phyloP scores from a whole-genome alignment of 2,888 invertebrate species.

The Athalia circularis region DNA sequence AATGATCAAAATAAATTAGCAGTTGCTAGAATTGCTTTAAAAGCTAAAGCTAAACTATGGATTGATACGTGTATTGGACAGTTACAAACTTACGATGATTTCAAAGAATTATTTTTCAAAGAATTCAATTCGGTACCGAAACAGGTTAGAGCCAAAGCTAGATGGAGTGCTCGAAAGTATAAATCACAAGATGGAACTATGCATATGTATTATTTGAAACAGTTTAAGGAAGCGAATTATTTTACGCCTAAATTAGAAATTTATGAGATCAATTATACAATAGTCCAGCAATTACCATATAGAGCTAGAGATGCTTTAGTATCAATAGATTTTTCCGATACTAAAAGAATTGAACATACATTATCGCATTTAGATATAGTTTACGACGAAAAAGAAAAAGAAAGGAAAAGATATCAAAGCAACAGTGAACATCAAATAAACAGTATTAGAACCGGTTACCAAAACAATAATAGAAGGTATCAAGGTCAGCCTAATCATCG shows the following conservation, averaged over 20 bases:
- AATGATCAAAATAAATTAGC: neutral
- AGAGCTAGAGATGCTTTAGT: slow-evolving; percentile 19
- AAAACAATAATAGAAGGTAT: neutral
- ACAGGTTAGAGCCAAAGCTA: neutral
- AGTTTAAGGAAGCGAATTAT: slow-evolving; percentile 15
- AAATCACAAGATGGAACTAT: slow-evolving; percentile 9
- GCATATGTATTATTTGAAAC: slow-evolving; percentile 28
- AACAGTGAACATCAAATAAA: neutral
- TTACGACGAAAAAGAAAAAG: neutral
- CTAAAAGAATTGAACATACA: slow-evolving; percentile 18
- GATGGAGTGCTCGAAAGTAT: slow-evolving; percentile 11
- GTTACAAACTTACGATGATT: slow-evolving; percentile 12
- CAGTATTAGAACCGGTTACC: neutral
- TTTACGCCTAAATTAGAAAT: slow-evolving; percentile 6
- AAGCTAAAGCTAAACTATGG: slow-evolving; percentile 16
- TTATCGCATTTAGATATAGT: slow-evolving; percentile 10
- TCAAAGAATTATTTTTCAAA: slow-evolving; percentile 3
- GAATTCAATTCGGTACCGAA: slow-evolving; percentile 31
- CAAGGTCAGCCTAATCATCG: neutral
- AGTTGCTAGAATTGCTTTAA: slow-evolving; percentile 1
- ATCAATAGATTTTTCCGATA: slow-evolving; percentile 22
- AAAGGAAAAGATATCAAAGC: neutral
- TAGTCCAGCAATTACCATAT: slow-evolving; percentile 33
- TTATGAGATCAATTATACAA: slow-evolving; percentile 37
- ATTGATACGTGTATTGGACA: neutral